phyloP scores from a whole-genome alignment of 2,888 invertebrate genomes.

The Podotricha telesiphe region DNA sequence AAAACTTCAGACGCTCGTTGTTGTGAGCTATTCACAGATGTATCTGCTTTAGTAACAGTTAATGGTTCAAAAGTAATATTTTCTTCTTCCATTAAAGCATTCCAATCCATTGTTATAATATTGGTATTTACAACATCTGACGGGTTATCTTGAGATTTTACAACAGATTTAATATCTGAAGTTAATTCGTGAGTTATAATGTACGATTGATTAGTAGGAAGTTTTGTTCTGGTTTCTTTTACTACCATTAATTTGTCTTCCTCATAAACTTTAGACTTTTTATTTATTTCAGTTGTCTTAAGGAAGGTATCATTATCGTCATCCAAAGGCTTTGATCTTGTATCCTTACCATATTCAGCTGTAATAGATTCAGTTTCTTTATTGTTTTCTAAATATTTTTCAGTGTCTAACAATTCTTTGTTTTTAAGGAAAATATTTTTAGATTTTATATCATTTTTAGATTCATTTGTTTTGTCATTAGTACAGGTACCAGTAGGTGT shows the following conservation, averaged over 20 bases:
- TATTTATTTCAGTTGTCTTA: slow-evolving; percentile 57
- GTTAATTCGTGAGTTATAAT: not conserved
- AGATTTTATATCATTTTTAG: slow-evolving; percentile 28
- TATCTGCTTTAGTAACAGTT: slow-evolving; percentile 48
- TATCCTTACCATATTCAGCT: slow-evolving; percentile 51
- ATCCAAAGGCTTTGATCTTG: slow-evolving; percentile 59
- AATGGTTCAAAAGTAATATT: slow-evolving; percentile 59
- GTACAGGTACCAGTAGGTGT: not conserved
- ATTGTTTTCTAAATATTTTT: not conserved
- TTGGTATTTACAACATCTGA: slow-evolving; percentile 39
- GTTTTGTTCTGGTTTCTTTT: slow-evolving; percentile 22
- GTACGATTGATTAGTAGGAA: not conserved
- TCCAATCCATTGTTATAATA: slow-evolving; percentile 70
- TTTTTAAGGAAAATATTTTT: slow-evolving; percentile 29
- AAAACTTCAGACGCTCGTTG: slow-evolving; percentile 74
- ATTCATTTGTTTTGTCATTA: slow-evolving; percentile 13
- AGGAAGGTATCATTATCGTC: slow-evolving; percentile 62
- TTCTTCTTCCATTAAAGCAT: slow-evolving; percentile 72
- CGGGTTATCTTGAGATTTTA: slow-evolving; percentile 1
- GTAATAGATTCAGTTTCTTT: slow-evolving; percentile 22
- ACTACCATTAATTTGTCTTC: slow-evolving; percentile 33
- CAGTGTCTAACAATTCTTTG: slow-evolving; percentile 8
- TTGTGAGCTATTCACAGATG: slow-evolving; percentile 45
- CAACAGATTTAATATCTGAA: not conserved
- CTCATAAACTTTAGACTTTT: slow-evolving; percentile 57